Evolutionary conservation across 2,888 invertebrate species (phyloP).

Genomic region (Aspidapion aeneum): DNA sequence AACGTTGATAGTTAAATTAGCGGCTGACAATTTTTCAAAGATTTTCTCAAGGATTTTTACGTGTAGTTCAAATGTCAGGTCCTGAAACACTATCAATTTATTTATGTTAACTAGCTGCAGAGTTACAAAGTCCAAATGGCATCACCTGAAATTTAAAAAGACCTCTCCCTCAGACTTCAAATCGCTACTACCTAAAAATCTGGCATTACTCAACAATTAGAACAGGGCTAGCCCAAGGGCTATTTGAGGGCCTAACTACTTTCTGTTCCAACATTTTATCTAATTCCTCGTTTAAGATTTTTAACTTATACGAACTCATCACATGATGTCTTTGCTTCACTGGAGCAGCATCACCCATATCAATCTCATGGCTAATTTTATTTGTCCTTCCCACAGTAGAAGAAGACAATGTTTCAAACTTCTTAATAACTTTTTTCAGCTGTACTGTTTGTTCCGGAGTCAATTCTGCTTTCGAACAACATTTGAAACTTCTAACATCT

Average conservation of each 20-base stretch:
- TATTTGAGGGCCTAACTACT: constrained; percentile 1
- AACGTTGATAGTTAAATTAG: neutral
- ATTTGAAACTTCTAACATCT: too few species aligned
- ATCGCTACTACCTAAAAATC: neutral
- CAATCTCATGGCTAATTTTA: too few species aligned
- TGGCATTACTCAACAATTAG: constrained; percentile 1
- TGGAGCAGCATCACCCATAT: too few species aligned
- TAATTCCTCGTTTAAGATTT: too few species aligned
- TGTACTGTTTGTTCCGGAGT: too few species aligned
- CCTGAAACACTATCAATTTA: constrained; percentile 26
- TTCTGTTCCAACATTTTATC: neutral
- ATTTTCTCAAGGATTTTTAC: constrained; percentile 3
- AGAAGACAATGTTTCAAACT: too few species aligned
- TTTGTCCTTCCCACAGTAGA: too few species aligned
- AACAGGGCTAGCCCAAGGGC: constrained; percentile 5
- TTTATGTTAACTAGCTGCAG: constrained; percentile 30
- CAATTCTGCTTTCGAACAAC: too few species aligned
- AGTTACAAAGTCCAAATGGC: constrained; percentile 21
- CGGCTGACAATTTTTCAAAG: neutral
- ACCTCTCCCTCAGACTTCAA: constrained; percentile 4
- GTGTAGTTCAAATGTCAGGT: constrained; percentile 10
- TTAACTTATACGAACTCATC: too few species aligned
- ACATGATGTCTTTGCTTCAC: too few species aligned
- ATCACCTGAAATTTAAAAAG: constrained; percentile 18
- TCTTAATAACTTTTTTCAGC: too few species aligned